Evolutionary conservation across 2,888 invertebrate species (phyloP), one percentile per base, ranked within the genome.

Genomic region (Pediacus dermestoides): DNA sequence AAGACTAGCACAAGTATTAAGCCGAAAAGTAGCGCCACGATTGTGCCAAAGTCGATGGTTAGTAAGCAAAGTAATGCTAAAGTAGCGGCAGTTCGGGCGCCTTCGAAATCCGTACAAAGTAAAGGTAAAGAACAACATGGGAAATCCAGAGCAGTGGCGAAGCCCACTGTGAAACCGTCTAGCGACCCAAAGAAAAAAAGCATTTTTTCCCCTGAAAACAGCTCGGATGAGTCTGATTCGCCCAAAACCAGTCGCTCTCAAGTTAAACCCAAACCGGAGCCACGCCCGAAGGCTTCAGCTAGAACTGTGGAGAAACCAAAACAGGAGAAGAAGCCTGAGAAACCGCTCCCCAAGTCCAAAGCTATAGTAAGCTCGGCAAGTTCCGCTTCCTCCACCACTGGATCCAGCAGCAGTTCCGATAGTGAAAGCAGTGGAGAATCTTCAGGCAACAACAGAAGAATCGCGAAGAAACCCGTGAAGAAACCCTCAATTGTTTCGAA

Each of bases 131-230:
- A n/a, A n/a, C n/a, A n/a, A n/a, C n/a, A n/a, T n/a, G n/a, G n/a
- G n/a, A n/a, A n/a, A n/a, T n/a, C n/a, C n/a, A n/a, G n/a, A n/a
- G n/a, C n/a, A n/a, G n/a, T n/a, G n/a, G 3, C 12, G n/a, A 13
- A 11, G 10, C 28, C 28, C 2, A 7, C 23, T 9, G 13, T 13
- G 2, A 46, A 42, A 39, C 21, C 34, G 3, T 8, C 35, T 36
- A 40, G 42, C 6, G 65, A 64, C 48, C 46, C 54, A 22, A 66
- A 83, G 58, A 84, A 82, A 63, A 86, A 85, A 61, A 85, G 87
- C 58, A 88, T 88, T 57, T 88, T 88, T 58, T 88, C 88, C 35
- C 87, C 88, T 0, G 87, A 85, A 51, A 87, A 87, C 48, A 79
- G 80, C 47, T 80, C 80, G n/a, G n/a, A n/a, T n/a, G 81, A 80